phyloP scores from a whole-genome alignment of 1,140 invertebrate species.

The Uloborus diversus region DNA sequence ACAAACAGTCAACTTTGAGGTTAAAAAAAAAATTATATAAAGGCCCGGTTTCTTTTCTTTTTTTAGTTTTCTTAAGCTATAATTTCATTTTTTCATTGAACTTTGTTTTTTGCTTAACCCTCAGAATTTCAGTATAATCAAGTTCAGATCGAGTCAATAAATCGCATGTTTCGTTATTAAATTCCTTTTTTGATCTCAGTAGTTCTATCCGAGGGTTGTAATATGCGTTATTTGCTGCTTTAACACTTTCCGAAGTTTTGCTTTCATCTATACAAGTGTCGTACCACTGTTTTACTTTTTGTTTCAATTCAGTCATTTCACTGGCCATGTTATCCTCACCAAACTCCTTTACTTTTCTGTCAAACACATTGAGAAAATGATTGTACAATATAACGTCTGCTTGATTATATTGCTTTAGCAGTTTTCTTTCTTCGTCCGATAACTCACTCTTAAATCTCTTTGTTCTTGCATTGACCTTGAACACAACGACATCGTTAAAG shows the following conservation, averaged over 20 bases:
- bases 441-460: conserved; percentile 38
- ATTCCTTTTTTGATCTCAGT: conserved; percentile 1
- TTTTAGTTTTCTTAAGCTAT: too few relatives aligned
- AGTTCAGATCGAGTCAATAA: conserved; percentile 26
- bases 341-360: conserved; percentile 59
- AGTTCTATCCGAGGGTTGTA: conserved; percentile 10
- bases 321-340: conserved; percentile 61
- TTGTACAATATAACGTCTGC: conserved; percentile 63
- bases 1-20: too few relatives aligned
- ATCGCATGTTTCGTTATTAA: conserved; percentile 14
- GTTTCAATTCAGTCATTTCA: conserved; percentile 54
- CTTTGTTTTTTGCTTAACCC: conserved; percentile 15
- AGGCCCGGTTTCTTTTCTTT: too few relatives aligned
- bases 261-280: conserved; percentile 53
- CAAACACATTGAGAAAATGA: conserved; percentile 63
- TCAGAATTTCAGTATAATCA: conserved; percentile 13
- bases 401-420: conserved; percentile 58
- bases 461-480: conserved; percentile 59
- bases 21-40: too few relatives aligned
- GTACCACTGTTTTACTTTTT: conserved; percentile 49
- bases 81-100: too few relatives aligned
- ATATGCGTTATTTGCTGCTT: not conserved
- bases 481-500: conserved; percentile 60
- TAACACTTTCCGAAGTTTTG: not conserved
- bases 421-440: conserved; percentile 8